Percentiles rank a stretch among this genome's conserved stretches.
Conservation (phyloP, 2,113 vertebrate species). For the Ariopsis seemanni region DNA sequence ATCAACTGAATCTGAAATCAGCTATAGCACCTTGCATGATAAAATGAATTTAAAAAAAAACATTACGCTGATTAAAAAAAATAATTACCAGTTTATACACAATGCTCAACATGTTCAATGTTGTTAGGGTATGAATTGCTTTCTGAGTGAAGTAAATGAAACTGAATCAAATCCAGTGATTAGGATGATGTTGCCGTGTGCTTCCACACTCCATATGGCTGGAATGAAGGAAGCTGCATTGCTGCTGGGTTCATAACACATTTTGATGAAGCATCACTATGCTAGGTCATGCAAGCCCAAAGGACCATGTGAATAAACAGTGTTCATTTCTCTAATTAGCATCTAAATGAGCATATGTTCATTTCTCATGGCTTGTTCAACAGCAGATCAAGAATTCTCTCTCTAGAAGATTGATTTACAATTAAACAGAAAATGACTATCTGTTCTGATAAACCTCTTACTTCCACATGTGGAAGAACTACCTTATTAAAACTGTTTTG, state of each 20-base stretch:
- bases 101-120: not conserved
- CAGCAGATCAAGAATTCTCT: constrained; percentile 23
- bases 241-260: constrained; percentile 25
- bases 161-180: not conserved
- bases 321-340: constrained; percentile 54
- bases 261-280: constrained; percentile 47
- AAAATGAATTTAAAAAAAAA: not conserved
- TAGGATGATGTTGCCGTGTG: not conserved
- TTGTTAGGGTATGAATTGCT: not conserved
- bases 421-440: constrained; percentile 14
- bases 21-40: not conserved
- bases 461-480: not conserved
- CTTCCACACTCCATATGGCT: not conserved
- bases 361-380: constrained; percentile 33
- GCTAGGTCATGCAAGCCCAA: constrained; percentile 35
- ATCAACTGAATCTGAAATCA: not conserved
- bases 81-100: not conserved
- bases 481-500: not conserved
- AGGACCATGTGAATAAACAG: constrained; percentile 47
- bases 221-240: constrained; percentile 7
- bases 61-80: not conserved
- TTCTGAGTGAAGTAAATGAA: not conserved
- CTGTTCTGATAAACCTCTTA: constrained; percentile 13
- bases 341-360: constrained; percentile 52
- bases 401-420: constrained; percentile 17